Evolutionary conservation across 1,140 invertebrate species (phyloP), one percentile per base, ranked within the genome.

Genomic region (Pteromalus puparum): DNA sequence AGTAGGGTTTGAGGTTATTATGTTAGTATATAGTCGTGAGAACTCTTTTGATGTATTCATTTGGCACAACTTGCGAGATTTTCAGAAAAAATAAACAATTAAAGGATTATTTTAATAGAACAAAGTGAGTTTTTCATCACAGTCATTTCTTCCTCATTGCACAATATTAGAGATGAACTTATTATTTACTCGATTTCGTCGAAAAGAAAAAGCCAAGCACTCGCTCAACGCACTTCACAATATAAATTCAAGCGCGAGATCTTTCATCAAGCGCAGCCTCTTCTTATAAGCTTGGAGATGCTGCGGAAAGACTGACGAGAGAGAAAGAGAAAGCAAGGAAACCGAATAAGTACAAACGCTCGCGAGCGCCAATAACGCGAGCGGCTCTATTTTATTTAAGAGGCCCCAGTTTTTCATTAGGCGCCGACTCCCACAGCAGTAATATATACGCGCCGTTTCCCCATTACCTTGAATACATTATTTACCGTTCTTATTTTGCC

Each of bases 381-480:
- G 90, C 89, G 89, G 91, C 89, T 92, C 90, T 92, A 92, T 91
- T 93, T 93, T 92, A 92, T 93, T 92, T 92, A 93, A 92, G 90
- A 90, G 89, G 53, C 70, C 88, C 89, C 89, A 89, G 89, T 92
- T 93, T 93, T 92, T 93, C 91, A 92, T 93, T 92, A 93, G 88
- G 87, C 86, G 81, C 87, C 86, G 61, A 76, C 53, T 61, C 53
- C 2, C 53, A 2, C 46, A 67, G 30, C 42, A 34, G 46, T 42
- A 73, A 84, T 61, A 65, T 74, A 74, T 73, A 86, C 72, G 42
- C 77, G 79, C 30, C 46, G 10, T 61, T 24, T 85, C 65, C 76
- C 73, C 68, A 68, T 81, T 87, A 74, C 82, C 82, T 85, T 85
- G 89, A 91, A 91, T 92, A 90, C 87, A 90, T 92, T 92, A 92